Percentiles rank a stretch among this genome's conserved stretches.
These are phyloP conservation scores for Phyllopteryx taeniolatus DNA, from an alignment of 2,113 vertebrate species.

Conservation along the genomic window DNA sequence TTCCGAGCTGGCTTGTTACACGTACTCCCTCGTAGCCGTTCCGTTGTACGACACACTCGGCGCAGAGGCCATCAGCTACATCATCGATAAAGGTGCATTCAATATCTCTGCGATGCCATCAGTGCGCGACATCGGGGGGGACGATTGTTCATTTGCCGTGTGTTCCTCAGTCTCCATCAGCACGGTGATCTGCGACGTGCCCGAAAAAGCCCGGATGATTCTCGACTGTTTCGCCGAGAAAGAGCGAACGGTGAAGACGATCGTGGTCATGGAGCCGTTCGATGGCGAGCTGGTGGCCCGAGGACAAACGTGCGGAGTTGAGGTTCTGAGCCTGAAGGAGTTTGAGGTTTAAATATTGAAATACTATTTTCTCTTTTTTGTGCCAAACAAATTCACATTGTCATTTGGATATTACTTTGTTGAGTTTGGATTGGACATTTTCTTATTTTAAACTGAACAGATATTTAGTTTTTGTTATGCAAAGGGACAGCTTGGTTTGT, in stretches of 20 bases:
- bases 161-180: slow-evolving; percentile 77
- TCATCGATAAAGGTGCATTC: slow-evolving; percentile 85
- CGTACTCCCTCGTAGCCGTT: slow-evolving; percentile 89
- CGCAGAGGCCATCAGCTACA: slow-evolving; percentile 82
- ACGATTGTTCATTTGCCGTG: not conserved
- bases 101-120: not conserved
- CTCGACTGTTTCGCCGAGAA: slow-evolving; percentile 76
- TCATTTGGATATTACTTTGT: not conserved
- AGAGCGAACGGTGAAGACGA: slow-evolving; percentile 73
- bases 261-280: slow-evolving; percentile 84
- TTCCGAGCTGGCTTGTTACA: slow-evolving; percentile 87
- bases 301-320: slow-evolving; percentile 79
- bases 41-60: slow-evolving; percentile 94
- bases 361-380: not conserved
- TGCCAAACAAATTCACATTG: not conserved
- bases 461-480: not conserved
- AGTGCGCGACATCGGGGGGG: not conserved
- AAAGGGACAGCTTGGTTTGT: not conserved
- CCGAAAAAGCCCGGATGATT: slow-evolving; percentile 82
- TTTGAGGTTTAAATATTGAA: slow-evolving; percentile 77
- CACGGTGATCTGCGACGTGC: slow-evolving; percentile 87
- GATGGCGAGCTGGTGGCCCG: slow-evolving; percentile 75
- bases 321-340: slow-evolving; percentile 80
- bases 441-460: not conserved
- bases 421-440: not conserved